phyloP scores from a whole-genome alignment of 2,797 vertebrate genomes.

The Hydrolagus colliei region DNA sequence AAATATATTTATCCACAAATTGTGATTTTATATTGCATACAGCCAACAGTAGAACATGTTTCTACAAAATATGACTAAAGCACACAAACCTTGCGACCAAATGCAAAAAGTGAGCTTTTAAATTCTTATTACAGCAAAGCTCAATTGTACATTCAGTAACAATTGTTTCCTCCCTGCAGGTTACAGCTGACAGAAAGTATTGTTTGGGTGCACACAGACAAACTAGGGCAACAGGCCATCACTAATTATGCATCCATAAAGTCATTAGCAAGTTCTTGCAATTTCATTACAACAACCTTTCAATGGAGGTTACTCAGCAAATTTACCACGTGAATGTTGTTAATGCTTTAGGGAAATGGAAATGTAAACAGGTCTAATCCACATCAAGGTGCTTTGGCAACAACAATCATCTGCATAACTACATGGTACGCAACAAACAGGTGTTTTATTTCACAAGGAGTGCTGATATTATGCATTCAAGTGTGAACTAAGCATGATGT shows the following conservation, averaged over 20 bases:
- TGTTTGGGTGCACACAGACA: conserved; percentile 39
- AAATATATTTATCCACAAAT: neutral
- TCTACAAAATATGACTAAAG: neutral
- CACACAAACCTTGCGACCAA: neutral
- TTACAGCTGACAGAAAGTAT: conserved; percentile 52
- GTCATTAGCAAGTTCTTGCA: conserved; percentile 70
- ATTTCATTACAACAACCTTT: conserved; percentile 63
- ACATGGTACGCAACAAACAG: conserved; percentile 80
- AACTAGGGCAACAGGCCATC: conserved; percentile 59
- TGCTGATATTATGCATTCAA: conserved; percentile 64
- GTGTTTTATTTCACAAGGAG: conserved; percentile 80
- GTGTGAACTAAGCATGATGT: conserved; percentile 66
- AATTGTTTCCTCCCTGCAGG: conserved; percentile 44
- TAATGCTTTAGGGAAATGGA: conserved; percentile 67
- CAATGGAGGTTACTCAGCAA: conserved; percentile 68
- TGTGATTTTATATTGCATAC: neutral
- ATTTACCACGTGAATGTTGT: conserved; percentile 68
- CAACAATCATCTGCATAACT: conserved; percentile 77
- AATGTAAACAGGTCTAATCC: conserved; percentile 69
- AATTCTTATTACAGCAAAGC: neutral
- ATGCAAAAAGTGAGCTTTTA: neutral
- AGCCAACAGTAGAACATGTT: neutral
- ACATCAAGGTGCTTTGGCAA: conserved; percentile 78
- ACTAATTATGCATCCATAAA: conserved; percentile 63
- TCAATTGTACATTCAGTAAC: neutral